Evolutionary conservation across 2,888 invertebrate genomes (phyloP), one percentile per base, ranked within the genome.

Genomic region (Nemotelus pantherinus): DNA sequence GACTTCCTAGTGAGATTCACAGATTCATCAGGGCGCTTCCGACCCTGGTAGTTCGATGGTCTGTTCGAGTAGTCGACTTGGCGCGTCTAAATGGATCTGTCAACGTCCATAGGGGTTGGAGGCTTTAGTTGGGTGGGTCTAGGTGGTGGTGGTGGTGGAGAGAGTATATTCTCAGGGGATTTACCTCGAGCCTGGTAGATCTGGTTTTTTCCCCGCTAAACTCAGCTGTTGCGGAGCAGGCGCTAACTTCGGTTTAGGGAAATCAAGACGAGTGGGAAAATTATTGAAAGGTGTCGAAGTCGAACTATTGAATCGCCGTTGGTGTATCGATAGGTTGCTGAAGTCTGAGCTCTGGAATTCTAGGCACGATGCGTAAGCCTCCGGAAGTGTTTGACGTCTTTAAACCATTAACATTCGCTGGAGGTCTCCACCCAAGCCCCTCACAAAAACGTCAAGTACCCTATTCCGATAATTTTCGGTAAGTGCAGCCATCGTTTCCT

Each of bases 351-450:
- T 60, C n/a, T 60, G 60, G n/a, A n/a, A 5, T n/a, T 60, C 60
- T 25, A 60, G 41, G n/a, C 60, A 60, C 7, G 60, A 60, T 10
- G 60, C 60, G 60, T 60, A 60, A 9, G 60, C 60, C 41, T 60
- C 41, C 1, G 50, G 50, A 10, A 39, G 7, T 6, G n/a, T 60
- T 60, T 60, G 60, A 10, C 9, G 41, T 60, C 6, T 60, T 60
- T 60, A 2, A 25, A 60, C n/a, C 41, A 60, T 60, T 39, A 60
- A 41, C 60, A 60, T 60, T n/a, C 41, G n/a, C 5, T 1, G 6
- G 5, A 60, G 60, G n/a, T 60, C 2, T 9, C 41, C 60, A 60
- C n/a, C n/a, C 41, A 60, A 39, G 6, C 60, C n/a, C 9, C 9
- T 50, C 9, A 50, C 9, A 50, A 50, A 50, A 50, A 5, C 50